Base-by-base conservation (phyloP, 2,888 invertebrate genomes). In the Leuctra nigra region DNA sequence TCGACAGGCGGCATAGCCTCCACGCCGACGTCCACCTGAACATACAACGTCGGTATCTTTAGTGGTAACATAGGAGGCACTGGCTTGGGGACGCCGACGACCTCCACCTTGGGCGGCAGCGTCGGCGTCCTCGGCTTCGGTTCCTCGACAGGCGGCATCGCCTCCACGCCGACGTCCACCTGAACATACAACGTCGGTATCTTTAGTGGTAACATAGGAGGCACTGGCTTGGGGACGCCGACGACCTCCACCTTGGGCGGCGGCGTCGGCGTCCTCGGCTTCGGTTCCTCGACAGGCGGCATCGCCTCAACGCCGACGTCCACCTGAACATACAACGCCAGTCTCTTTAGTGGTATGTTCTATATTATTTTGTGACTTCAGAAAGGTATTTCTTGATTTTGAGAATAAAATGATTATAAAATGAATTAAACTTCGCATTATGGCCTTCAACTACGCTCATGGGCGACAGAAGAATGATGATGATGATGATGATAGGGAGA, bases 191-290 rank as follows among this genome's bases (percentile, higher is more conserved):
- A n/a, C n/a, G n/a, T n/a, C n/a, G n/a, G n/a, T n/a, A n/a, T n/a
- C n/a, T n/a, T n/a, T n/a, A n/a, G n/a, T n/a, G n/a, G n/a, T n/a
- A 87, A 86, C 6, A 75, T 69, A 0, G 86, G 86, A 2, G 76
- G 67, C 62, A 70, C 68, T 55, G 68, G 61, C 48, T 67, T 65
- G 33, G 64, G 63, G 23, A 68, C 61, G 23, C 65, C 62, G 33
- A 61, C 64, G 58, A 55, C 65, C 22, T 68, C 61, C 23, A 65
- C 62, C 35, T 62, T 64, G 58, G 55, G 64, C 62, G 59, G 65
- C 20, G 20, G 20, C 65, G 63, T 68, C 63, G 35, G 65, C 56
- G 60, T 64, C 64, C 61, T 64, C 63, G n/a, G 63, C 64, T 36
- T 39, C 11, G 44, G 22, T 38, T 24, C 39, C 13, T 35, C 11